Conservation (phyloP, 1,140 invertebrate species). For the Periplaneta americana region DNA sequence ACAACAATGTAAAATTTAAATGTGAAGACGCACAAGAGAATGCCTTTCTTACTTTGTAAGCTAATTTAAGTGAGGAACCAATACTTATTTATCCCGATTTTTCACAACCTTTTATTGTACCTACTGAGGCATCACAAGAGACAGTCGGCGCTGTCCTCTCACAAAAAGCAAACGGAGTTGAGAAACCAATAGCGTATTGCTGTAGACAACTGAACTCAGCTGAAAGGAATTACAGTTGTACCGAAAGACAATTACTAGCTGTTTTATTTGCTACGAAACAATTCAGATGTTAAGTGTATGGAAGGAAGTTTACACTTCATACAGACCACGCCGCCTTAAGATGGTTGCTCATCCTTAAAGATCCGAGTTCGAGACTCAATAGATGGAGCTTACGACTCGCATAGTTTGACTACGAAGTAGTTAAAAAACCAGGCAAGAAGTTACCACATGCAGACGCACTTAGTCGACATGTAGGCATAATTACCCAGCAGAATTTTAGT, state of each 20-base stretch:
- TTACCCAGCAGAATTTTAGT: too few relatives aligned
- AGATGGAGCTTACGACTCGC: too few relatives aligned
- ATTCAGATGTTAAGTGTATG: not conserved
- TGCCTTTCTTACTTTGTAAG: not conserved
- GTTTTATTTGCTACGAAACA: not conserved
- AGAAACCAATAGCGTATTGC: not conserved
- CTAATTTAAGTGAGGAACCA: not conserved
- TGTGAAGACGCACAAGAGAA: not conserved
- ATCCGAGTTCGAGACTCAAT: not conserved
- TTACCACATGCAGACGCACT: too few relatives aligned
- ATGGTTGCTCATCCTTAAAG: not conserved
- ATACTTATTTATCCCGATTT: not conserved
- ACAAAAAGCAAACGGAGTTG: not conserved
- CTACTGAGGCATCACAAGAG: not conserved
- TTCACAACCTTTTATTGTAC: not conserved
- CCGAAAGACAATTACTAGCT: not conserved
- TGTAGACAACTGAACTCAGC: not conserved
- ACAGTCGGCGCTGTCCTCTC: not conserved
- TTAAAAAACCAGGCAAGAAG: too few relatives aligned
- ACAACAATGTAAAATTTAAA: not conserved
- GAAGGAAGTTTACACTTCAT: not conserved
- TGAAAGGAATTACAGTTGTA: not conserved
- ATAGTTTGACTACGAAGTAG: too few relatives aligned
- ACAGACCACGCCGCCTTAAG: not conserved
- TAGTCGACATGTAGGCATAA: too few relatives aligned